These are phyloP conservation scores for Oreortyx pictus DNA, from an alignment of 2,797 vertebrate genomes.

Conservation along the genomic window DNA sequence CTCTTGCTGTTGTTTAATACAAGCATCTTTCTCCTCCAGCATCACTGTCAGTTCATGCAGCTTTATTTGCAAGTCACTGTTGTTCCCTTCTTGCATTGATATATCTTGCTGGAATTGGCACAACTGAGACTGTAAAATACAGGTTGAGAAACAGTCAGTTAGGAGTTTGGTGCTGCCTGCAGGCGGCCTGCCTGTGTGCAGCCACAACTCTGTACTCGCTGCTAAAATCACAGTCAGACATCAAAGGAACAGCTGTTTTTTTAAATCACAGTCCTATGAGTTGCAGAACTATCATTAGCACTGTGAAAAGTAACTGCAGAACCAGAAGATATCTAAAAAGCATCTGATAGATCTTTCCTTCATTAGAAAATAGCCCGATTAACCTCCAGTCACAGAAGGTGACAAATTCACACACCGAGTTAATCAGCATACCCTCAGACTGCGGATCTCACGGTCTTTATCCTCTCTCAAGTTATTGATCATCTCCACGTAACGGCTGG, in stretches of 20 bases:
- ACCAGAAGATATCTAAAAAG: fast-evolving
- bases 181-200: fast-evolving
- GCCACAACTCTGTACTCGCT: too few relatives aligned
- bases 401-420: background rate
- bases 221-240: background rate
- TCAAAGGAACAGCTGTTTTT: background rate
- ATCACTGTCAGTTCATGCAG: slow-evolving; percentile 85
- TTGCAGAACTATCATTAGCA: background rate
- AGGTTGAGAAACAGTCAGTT: background rate
- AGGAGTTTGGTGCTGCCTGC: background rate
- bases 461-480: slow-evolving; percentile 84
- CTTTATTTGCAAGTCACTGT: slow-evolving; percentile 86
- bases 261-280: background rate
- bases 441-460: slow-evolving; percentile 90
- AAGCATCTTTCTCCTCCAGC: slow-evolving; percentile 87
- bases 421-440: slow-evolving; percentile 82
- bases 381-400: fast-evolving
- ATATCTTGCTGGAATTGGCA: slow-evolving; percentile 85
- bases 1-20: slow-evolving; percentile 90
- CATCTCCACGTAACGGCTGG: slow-evolving; percentile 90
- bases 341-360: fast-evolving
- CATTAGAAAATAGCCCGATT: background rate
- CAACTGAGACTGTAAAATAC: slow-evolving; percentile 81
- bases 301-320: background rate
- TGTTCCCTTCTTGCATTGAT: slow-evolving; percentile 80